Evolutionary conservation across 2,888 invertebrate genomes (phyloP), one percentile per base, ranked within the genome.

Genomic region (Scrobipalpa atriplicella): DNA sequence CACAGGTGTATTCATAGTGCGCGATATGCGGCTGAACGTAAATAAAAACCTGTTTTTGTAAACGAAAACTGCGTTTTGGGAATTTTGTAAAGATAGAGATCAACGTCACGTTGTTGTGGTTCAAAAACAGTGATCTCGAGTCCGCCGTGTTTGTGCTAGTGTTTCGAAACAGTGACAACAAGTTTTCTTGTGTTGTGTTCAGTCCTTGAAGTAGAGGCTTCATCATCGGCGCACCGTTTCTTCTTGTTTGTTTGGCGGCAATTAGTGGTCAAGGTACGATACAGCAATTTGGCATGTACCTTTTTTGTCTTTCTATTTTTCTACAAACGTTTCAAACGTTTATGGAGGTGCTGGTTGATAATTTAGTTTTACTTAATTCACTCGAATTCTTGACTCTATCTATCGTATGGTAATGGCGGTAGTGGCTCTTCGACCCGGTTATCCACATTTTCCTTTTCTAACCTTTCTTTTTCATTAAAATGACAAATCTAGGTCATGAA

Each of bases 181-280:
- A 89, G 81, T 87, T 89, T 85, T 86, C 83, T 86, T 79, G 84
- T 87, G 85, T 82, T 83, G 84, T 79, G 77, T 83, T 77, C 79
- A 78, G 84, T 87, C 89, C 89, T 91, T 90, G 89, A 85, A 73
- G 86, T 77, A 88, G 88, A 92, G 91, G 91, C 89, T 92, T 85
- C 85, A 82, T 75, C 81, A 76, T 78, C 76, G 75, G 71, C 73
- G 74, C 75, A 63, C 77, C 80, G 83, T 75, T 78, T 82, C 81
- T 78, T 81, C 77, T 83, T 78, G 72, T 77, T 78, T 72, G 75
- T 83, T 83, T 83, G 78, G 78, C 78, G 78, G 76, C 80, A 76
- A 79, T 82, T 79, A 79, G 79, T 83, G 80, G 76, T 78, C 82
- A 85, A 88, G 87, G 89, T 87, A 87, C 76, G 78, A 16, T 21